phyloP scores from a whole-genome alignment of 2,113 vertebrate species.

The Hippocampus comes region DNA sequence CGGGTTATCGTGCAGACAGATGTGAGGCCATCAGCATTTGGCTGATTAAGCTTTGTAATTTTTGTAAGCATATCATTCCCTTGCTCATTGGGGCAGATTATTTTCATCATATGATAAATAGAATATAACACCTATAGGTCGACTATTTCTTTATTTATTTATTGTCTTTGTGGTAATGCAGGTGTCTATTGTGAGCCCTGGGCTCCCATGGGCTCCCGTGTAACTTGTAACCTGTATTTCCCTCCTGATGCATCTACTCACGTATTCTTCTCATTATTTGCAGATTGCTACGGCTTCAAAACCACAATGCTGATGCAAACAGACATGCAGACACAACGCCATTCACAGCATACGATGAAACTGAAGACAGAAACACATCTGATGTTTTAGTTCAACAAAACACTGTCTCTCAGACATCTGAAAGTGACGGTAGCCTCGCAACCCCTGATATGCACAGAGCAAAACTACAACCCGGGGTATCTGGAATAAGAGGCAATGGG shows the following conservation, averaged over 20 bases:
- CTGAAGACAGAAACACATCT: not conserved
- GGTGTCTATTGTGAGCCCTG: too few relatives aligned
- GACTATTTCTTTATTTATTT: too few relatives aligned
- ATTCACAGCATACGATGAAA: constrained; percentile 17
- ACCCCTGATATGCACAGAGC: constrained; percentile 53
- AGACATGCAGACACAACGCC: constrained; percentile 26
- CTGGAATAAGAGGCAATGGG: constrained; percentile 27
- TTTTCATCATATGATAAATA: too few relatives aligned
- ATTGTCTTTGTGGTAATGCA: too few relatives aligned
- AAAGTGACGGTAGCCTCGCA: constrained; percentile 27
- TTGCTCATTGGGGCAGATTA: too few relatives aligned
- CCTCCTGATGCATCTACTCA: constrained; percentile 1
- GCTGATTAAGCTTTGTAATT: too few relatives aligned
- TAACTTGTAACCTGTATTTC: not conserved
- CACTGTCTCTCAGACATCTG: constrained; percentile 17
- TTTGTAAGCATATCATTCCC: too few relatives aligned
- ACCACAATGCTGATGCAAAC: constrained; percentile 37
- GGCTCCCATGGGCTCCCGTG: too few relatives aligned
- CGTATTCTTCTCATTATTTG: constrained; percentile 12
- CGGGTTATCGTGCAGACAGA: too few relatives aligned
- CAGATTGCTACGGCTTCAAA: constrained; percentile 54
- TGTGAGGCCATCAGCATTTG: too few relatives aligned
- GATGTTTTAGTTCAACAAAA: constrained; percentile 33
- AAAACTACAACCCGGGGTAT: constrained; percentile 16
- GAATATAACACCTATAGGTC: too few relatives aligned